Evolutionary conservation across 2,113 vertebrate species (phyloP).

Genomic region (Trichomycterus rosablanca): DNA sequence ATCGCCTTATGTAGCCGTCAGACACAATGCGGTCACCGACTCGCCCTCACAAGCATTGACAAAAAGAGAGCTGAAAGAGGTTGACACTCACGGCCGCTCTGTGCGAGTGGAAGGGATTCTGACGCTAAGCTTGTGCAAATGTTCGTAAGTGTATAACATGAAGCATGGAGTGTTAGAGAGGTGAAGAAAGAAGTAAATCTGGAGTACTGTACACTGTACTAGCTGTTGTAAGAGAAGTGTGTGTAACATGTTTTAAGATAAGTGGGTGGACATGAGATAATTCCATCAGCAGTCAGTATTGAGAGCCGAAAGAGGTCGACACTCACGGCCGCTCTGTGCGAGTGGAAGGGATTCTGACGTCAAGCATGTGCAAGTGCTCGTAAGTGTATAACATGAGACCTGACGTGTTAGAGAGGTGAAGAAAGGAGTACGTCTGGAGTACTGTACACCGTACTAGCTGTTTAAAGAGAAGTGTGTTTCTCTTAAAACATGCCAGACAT

Average conservation of each 20-base stretch:
- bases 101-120: constrained; percentile 1
- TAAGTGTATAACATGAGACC: constrained; percentile 6
- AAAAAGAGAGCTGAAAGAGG: constrained; percentile 27
- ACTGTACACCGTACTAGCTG: too few species aligned
- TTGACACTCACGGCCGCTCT: constrained; percentile 31
- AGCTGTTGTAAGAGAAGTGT: too few species aligned
- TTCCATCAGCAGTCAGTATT: too few species aligned
- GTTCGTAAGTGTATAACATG: constrained; percentile 6
- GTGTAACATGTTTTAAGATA: too few species aligned
- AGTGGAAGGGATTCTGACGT: neutral
- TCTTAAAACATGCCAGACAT: too few species aligned
- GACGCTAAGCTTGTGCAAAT: neutral
- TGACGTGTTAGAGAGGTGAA: neutral
- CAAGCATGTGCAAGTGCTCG: neutral
- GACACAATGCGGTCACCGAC: constrained; percentile 24
- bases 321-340: constrained; percentile 27
- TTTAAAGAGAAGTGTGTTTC: too few species aligned
- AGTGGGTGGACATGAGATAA: too few species aligned
- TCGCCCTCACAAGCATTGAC: neutral
- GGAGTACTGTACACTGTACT: too few species aligned
- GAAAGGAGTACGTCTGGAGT: too few species aligned
- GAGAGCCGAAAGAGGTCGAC: constrained; percentile 29
- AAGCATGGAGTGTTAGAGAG: too few species aligned
- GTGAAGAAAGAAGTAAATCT: neutral
- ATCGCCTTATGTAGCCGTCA: constrained; percentile 38